Conservation (phyloP, 2,888 invertebrate genomes). For the Habrosyne pyritoides region DNA sequence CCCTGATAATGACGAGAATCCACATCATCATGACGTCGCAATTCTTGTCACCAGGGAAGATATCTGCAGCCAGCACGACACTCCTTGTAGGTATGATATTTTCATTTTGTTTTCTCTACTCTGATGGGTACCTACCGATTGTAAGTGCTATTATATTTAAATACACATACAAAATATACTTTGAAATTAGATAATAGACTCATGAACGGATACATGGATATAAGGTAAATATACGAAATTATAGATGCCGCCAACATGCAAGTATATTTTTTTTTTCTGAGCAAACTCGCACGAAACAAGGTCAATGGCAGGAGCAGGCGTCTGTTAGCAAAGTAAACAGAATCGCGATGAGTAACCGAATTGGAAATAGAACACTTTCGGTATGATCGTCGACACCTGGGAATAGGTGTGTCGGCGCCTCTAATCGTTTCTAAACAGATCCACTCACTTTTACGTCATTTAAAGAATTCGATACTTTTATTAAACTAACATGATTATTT, state of each 20-base stretch:
- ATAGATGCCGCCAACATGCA: conserved; percentile 44
- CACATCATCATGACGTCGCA: conserved; percentile 95
- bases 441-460: conserved; percentile 30
- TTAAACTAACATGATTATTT: conserved; percentile 9
- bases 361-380: conserved; percentile 74
- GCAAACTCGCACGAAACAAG: conserved; percentile 61
- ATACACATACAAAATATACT: neutral
- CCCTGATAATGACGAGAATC: conserved; percentile 89
- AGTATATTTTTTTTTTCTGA: conserved; percentile 54
- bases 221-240: conserved; percentile 17
- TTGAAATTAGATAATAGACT: no score
- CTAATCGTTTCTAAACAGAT: conserved; percentile 35
- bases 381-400: conserved; percentile 61
- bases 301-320: conserved; percentile 76
- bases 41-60: conserved; percentile 92
- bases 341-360: conserved; percentile 70
- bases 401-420: conserved; percentile 43
- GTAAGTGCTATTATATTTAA: no score
- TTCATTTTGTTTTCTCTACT: conserved; percentile 1
- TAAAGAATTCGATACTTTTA: conserved; percentile 13
- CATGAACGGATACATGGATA: conserved; percentile 9
- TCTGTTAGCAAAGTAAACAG: conserved; percentile 73
- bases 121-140: neutral
- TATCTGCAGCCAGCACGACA: conserved; percentile 86
- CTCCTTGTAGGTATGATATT: conserved; percentile 77